A percentile compares a stretch with the other conserved stretches of the same genome.
phyloP scores from a whole-genome alignment of 2,113 vertebrate species.

The Cinclus mexicanus region DNA sequence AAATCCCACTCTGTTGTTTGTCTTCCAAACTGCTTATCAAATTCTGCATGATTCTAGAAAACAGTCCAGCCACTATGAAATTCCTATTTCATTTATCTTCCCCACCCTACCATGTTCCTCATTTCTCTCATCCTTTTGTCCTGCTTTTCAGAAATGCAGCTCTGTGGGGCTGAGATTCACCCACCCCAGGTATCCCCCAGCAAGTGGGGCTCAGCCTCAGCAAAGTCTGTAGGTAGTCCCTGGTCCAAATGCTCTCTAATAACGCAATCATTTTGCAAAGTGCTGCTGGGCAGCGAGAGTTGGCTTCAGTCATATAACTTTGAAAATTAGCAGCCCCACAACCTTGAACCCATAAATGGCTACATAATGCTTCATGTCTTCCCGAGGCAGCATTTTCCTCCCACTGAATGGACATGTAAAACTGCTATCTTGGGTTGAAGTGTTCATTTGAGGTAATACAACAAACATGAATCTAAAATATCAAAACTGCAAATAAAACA shows the following conservation, averaged over 20 bases:
- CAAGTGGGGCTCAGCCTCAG: background rate
- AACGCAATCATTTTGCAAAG: background rate
- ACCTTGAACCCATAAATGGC: background rate
- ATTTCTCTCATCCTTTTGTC: background rate
- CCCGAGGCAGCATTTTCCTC: background rate
- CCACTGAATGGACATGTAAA: background rate
- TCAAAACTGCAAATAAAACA: background rate
- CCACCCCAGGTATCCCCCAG: background rate
- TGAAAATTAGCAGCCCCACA: background rate
- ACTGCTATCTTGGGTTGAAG: background rate
- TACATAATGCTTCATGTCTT: background rate
- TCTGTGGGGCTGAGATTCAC: rapidly evolving
- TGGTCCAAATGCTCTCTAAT: background rate
- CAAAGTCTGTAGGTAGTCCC: background rate
- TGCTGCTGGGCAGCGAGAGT: background rate
- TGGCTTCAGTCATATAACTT: background rate
- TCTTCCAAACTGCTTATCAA: background rate
- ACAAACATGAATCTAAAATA: background rate
- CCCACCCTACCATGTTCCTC: background rate
- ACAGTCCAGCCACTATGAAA: background rate
- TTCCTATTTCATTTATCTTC: background rate
- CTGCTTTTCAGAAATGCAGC: background rate
- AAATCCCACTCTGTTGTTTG: background rate
- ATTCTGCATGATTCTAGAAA: background rate
- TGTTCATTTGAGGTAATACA: background rate